Conservation (phyloP, 2,113 vertebrate genomes). For the Cololabis saira region DNA sequence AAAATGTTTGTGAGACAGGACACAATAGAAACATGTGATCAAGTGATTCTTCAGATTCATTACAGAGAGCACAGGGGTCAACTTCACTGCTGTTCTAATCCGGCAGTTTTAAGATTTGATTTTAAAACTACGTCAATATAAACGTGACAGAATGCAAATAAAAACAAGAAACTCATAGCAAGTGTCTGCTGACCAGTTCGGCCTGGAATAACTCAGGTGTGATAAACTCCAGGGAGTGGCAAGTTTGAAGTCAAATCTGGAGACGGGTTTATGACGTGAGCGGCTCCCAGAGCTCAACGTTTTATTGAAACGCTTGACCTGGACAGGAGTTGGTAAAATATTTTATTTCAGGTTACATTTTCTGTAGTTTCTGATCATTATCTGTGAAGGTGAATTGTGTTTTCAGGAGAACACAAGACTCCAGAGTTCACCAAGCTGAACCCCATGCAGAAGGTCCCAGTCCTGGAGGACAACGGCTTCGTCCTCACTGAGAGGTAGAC, state of each 20-base stretch:
- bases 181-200: neutral
- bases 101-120: too few species aligned
- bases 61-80: too few species aligned
- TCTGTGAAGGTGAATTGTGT: neutral
- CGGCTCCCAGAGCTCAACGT: too few species aligned
- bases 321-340: too few species aligned
- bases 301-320: too few species aligned
- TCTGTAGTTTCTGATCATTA: neutral
- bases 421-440: constrained; percentile 76
- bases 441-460: constrained; percentile 82
- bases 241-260: neutral
- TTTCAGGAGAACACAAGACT: constrained; percentile 71
- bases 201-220: neutral
- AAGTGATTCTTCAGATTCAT: too few species aligned
- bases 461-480: constrained; percentile 75
- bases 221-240: neutral
- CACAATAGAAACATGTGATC: too few species aligned
- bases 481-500: constrained; percentile 81
- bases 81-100: too few species aligned
- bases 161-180: neutral
- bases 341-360: too few species aligned
- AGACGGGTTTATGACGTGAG: neutral
- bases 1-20: too few species aligned
- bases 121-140: neutral
- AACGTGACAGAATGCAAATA: neutral